phyloP scores from a whole-genome alignment of 1,140 invertebrate genomes.

The Ectropis grisescens region DNA sequence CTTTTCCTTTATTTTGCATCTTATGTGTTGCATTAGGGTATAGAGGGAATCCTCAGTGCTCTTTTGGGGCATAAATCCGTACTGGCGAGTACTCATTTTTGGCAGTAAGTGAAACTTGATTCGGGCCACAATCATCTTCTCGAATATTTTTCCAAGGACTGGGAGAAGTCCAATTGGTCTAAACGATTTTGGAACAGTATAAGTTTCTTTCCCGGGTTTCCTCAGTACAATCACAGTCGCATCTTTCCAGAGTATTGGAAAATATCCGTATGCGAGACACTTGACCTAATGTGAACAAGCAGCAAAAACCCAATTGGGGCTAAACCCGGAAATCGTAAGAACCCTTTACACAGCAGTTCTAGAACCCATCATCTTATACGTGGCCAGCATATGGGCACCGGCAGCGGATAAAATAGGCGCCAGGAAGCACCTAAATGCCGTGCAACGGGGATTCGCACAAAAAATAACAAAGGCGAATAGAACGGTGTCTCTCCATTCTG shows the following conservation, averaged over 20 bases:
- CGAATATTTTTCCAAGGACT: background rate
- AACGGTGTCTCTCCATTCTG: too few species aligned
- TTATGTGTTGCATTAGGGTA: constrained; percentile 1
- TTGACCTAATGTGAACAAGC: too few species aligned
- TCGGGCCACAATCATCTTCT: background rate
- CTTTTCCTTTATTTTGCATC: background rate
- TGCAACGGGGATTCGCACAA: too few species aligned
- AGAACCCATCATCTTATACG: too few species aligned
- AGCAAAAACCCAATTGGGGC: too few species aligned
- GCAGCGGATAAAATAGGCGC: too few species aligned
- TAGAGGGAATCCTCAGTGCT: constrained; percentile 4
- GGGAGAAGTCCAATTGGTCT: background rate
- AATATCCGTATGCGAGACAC: background rate
- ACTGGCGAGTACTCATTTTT: constrained; percentile 1
- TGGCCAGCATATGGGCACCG: too few species aligned
- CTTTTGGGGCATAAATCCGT: too few species aligned
- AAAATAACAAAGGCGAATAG: too few species aligned
- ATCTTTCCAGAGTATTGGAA: background rate
- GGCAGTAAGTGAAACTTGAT: background rate
- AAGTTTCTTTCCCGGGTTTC: background rate
- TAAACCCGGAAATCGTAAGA: too few species aligned
- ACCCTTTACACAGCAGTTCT: too few species aligned
- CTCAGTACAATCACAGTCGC: background rate
- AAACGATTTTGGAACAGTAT: background rate
- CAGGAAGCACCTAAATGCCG: too few species aligned